These are phyloP conservation scores for Cactoblastis cactorum DNA, from an alignment of 2,888 invertebrate genomes.

Conservation along the genomic window DNA sequence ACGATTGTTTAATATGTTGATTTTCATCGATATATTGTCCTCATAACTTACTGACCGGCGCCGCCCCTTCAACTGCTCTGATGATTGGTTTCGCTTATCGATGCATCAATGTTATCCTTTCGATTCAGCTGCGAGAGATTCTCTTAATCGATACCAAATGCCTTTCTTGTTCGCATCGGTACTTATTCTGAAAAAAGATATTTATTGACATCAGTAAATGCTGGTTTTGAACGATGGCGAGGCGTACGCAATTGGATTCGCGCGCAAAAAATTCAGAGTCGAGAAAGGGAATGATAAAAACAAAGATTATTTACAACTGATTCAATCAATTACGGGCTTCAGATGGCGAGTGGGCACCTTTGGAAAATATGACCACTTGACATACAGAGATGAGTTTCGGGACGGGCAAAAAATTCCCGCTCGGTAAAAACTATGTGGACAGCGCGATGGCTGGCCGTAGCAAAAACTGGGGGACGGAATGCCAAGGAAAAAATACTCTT, in stretches of 20 bases:
- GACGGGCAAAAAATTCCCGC: constrained; percentile 60
- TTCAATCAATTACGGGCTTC: constrained; percentile 69
- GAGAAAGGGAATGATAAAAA: constrained; percentile 35
- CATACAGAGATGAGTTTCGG: constrained; percentile 59
- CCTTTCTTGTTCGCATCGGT: constrained; percentile 2
- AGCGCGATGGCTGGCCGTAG: constrained; percentile 48
- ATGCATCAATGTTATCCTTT: constrained; percentile 42
- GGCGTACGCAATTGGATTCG: not conserved
- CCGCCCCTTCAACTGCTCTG: constrained; percentile 50
- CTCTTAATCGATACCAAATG: constrained; percentile 26
- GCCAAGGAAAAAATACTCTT: constrained; percentile 51
- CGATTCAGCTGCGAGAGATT: constrained; percentile 15
- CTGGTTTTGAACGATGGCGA: constrained; percentile 1
- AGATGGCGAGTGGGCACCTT: constrained; percentile 36
- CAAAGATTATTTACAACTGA: constrained; percentile 58
- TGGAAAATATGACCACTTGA: constrained; percentile 67
- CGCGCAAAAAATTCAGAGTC: constrained; percentile 13
- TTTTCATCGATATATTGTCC: constrained; percentile 64
- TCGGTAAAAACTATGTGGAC: constrained; percentile 63
- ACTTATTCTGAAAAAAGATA: constrained; percentile 10
- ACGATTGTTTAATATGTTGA: constrained; percentile 58
- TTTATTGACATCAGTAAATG: constrained; percentile 8
- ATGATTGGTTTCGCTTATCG: constrained; percentile 59
- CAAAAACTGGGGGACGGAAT: constrained; percentile 62
- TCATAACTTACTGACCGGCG: constrained; percentile 50